These are phyloP conservation scores for Temnothorax curvispinosus DNA, from an alignment of 1,140 invertebrate species.

Conservation along the genomic window DNA sequence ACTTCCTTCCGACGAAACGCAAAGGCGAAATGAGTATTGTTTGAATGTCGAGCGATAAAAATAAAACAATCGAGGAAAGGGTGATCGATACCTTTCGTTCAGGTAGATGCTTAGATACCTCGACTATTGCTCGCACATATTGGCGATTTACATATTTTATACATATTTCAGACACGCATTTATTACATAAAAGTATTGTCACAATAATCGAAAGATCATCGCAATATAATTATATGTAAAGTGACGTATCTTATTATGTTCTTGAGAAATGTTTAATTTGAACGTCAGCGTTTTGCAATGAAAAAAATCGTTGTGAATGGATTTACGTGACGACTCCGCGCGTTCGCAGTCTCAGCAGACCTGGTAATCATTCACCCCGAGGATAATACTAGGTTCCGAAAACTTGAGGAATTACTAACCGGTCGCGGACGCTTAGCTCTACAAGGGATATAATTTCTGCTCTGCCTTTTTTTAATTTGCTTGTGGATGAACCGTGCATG, in stretches of 20 bases:
- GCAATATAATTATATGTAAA: not conserved
- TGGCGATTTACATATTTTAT: not conserved
- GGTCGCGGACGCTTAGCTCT: slow-evolving; percentile 55
- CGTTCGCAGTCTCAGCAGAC: slow-evolving; percentile 8
- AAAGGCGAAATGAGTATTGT: not conserved
- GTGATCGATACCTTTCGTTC: not conserved
- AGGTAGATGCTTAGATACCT: not conserved
- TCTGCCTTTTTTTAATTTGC: slow-evolving; percentile 44
- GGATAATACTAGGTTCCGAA: slow-evolving; percentile 71
- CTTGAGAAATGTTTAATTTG: not conserved
- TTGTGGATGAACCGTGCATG: not conserved
- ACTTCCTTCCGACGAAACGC: slow-evolving; percentile 35
- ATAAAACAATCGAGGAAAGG: not conserved
- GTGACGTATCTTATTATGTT: not conserved
- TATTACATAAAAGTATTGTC: not conserved
- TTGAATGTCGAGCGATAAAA: not conserved
- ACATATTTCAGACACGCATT: not conserved
- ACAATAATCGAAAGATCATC: not conserved
- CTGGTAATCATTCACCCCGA: slow-evolving; percentile 63
- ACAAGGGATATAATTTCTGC: slow-evolving; percentile 71
- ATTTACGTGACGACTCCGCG: slow-evolving; percentile 4
- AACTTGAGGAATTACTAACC: slow-evolving; percentile 66
- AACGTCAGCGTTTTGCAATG: not conserved
- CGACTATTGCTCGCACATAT: too few species aligned
- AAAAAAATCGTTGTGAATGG: not conserved